Conservation (phyloP, 2,888 invertebrate genomes). For the Endotricha flammealis region DNA sequence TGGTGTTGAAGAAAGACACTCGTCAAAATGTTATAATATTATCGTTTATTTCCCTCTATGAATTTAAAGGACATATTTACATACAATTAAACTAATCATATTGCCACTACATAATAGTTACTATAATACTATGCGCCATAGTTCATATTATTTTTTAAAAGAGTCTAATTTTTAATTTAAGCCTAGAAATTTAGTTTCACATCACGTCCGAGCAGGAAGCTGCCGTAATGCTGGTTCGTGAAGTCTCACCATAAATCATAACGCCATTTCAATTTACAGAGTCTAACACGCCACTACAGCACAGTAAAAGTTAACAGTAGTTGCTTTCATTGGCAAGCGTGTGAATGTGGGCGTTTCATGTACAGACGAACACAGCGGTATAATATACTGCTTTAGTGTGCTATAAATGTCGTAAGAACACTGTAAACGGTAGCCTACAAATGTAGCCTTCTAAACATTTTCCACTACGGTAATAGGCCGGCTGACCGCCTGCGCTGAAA, state of each 20-base stretch:
- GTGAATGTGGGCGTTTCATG: no score
- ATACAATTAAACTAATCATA: no score
- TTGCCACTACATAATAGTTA: no score
- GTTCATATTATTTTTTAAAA: slow-evolving; percentile 15
- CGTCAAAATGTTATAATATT: slow-evolving; percentile 43
- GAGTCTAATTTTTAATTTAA: slow-evolving; percentile 19
- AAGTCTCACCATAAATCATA: slow-evolving; percentile 71
- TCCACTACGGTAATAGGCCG: slow-evolving; percentile 63
- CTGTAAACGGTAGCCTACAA: no score
- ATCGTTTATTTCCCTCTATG: slow-evolving; percentile 15
- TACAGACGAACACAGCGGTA: no score
- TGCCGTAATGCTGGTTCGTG: slow-evolving; percentile 62
- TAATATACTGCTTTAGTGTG: no score
- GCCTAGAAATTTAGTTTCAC: slow-evolving; percentile 42
- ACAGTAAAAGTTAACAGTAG: slow-evolving; percentile 35
- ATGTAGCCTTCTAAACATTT: no score
- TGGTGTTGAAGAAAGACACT: slow-evolving; percentile 43
- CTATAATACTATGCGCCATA: no score
- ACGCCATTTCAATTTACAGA: slow-evolving; percentile 70
- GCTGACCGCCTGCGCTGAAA: slow-evolving; percentile 57
- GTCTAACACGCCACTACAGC: slow-evolving; percentile 58
- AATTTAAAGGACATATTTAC: no score
- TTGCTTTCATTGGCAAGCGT: background rate
- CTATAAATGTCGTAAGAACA: no score
- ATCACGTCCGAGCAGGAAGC: slow-evolving; percentile 60